Evolutionary conservation across 2,113 vertebrate species (phyloP), one percentile per base, ranked within the genome.

Genomic region (Bostrychus sinensis): DNA sequence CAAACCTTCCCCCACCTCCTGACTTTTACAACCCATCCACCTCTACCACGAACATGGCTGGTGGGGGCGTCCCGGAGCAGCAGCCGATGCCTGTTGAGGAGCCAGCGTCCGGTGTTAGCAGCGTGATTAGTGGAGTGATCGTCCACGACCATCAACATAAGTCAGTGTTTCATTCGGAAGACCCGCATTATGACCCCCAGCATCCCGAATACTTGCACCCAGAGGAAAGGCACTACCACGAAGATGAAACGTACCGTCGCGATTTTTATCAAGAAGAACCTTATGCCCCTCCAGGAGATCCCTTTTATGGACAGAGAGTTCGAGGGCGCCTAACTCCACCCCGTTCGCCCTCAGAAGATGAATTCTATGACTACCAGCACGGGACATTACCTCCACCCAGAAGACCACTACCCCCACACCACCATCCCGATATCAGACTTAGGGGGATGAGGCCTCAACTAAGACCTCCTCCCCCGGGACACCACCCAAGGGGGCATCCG

Each of bases 121-220:
- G 78, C 11, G 10, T 73, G 20, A 61, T 86, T 38, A 58, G 77
- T 10, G 70, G 81, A 19, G 80, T 86, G 68, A 77, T 89, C 20
- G 72, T 91, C 62, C 85, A 86, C 3, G 89, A 91, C 70, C 89
- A 91, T 55, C 83, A 87, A 37, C 89, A 89, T 68, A 86, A 84
- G 37, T 85, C 89, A 1, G 3, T 75, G 20, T 69, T 65, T 51
- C 75, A 43, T 20, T 26, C 66, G 0, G 72, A 77, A 1, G 72
- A 89, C 1, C 30, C 51, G 0, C 14, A 10, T 10, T 83, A 56
- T 3, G 54, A 79, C 2, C 39, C 17, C 2, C 64, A 39, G 16
- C 71, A 0, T 16, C 76, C 68, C 1, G 53, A 55, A 14, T 55
- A 55, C 17, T 30, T 30, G 3, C 30, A 32, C 38, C 61, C 65